These are phyloP conservation scores for Peromyscus attwateri DNA, from an alignment of 2,797 vertebrate genomes.

Conservation along the genomic window DNA sequence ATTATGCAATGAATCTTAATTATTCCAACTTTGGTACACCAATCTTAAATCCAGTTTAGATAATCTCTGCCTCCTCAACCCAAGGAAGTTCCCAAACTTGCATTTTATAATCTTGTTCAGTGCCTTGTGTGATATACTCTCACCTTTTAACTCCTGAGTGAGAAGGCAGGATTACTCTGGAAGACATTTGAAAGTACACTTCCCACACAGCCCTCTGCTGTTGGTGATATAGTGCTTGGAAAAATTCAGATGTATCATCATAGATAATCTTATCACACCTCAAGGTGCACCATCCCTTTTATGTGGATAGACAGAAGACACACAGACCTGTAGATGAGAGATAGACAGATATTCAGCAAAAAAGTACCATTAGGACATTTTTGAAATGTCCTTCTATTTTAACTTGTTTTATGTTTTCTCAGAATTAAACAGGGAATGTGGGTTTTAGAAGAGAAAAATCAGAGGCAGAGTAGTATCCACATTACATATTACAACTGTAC, in stretches of 20 bases:
- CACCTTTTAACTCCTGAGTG: background rate
- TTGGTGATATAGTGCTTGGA: background rate
- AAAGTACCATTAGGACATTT: background rate
- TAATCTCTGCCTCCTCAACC: background rate
- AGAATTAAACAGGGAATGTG: background rate
- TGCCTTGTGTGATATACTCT: background rate
- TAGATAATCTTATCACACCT: background rate
- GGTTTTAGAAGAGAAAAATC: background rate
- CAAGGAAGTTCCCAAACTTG: background rate
- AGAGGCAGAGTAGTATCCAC: background rate
- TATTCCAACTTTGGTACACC: slow-evolving; percentile 27
- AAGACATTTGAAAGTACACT: background rate
- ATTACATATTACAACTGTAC: background rate
- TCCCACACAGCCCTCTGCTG: background rate
- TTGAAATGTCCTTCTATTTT: background rate
- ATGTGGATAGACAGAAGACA: background rate
- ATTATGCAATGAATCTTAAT: background rate
- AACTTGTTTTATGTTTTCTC: background rate
- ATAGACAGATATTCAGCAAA: background rate
- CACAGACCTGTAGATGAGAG: background rate
- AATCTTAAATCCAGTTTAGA: slow-evolving; percentile 10
- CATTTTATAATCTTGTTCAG: background rate
- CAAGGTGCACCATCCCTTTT: background rate
- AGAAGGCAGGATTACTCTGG: background rate
- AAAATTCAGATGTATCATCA: background rate